Evolutionary conservation across 2,888 invertebrate species (phyloP).

Genomic region (Ptilodon capucinus): DNA sequence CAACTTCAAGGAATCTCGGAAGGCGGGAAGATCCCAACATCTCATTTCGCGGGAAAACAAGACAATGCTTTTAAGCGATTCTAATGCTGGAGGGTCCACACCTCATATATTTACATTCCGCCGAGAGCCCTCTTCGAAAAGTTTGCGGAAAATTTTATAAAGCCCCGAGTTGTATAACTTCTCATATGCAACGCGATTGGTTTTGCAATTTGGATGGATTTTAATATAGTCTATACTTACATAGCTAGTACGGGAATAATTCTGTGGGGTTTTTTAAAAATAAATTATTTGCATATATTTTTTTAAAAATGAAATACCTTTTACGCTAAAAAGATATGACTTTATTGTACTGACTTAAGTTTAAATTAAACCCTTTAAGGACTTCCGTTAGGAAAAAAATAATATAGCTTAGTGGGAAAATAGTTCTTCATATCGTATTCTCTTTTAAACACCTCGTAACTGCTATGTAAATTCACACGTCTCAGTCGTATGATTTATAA

Average conservation of each 20-base stretch:
- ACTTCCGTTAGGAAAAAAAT: no score
- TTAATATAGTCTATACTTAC: neutral
- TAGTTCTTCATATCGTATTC: no score
- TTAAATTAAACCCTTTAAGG: no score
- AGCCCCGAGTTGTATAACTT: slow-evolving; percentile 34
- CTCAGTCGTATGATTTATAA: slow-evolving; percentile 61
- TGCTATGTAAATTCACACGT: slow-evolving; percentile 67
- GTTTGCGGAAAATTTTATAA: slow-evolving; percentile 40
- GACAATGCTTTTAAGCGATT: slow-evolving; percentile 79
- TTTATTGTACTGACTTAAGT: no score
- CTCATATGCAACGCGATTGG: slow-evolving; percentile 15
- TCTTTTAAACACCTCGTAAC: slow-evolving; percentile 54
- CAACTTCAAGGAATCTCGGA: slow-evolving; percentile 48
- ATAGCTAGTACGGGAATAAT: no score
- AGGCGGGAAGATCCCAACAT: slow-evolving; percentile 48
- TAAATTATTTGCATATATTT: no score
- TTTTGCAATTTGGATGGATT: slow-evolving; percentile 1
- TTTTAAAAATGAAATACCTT: no score
- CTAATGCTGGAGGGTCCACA: slow-evolving; percentile 60
- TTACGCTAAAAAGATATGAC: no score
- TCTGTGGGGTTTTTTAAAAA: no score
- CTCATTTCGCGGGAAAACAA: slow-evolving; percentile 64
- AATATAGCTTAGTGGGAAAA: no score
- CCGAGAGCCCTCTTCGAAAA: slow-evolving; percentile 40
- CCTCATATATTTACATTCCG: slow-evolving; percentile 57